Conservation (phyloP, 2,888 invertebrate genomes). For the Dasysyrphus albostriatus region DNA sequence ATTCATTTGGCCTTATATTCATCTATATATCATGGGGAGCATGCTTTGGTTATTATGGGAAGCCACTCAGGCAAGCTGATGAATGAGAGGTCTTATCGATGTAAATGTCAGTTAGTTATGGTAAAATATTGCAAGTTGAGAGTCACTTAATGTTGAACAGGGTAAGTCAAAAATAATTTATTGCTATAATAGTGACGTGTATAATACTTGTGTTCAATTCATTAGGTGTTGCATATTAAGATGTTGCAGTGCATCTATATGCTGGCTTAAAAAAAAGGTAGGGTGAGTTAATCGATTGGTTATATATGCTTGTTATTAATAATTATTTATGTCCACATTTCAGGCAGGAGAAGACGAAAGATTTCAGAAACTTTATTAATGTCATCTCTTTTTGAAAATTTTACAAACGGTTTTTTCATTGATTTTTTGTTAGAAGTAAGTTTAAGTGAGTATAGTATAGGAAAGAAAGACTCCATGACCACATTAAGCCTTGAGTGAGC, state of each 20-base stretch:
- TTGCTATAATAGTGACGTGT: constrained; percentile 28
- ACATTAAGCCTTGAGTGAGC: too few relatives aligned
- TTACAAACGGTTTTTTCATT: too few relatives aligned
- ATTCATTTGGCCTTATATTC: constrained; percentile 1
- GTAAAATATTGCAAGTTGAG: constrained; percentile 64
- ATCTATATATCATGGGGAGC: neutral
- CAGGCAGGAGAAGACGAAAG: too few relatives aligned
- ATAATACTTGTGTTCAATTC: constrained; percentile 57
- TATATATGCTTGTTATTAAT: too few relatives aligned
- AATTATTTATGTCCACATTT: too few relatives aligned
- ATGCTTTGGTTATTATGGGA: neutral
- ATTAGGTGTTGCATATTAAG: constrained; percentile 38
- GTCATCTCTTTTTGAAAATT: too few relatives aligned
- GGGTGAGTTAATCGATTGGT: neutral
- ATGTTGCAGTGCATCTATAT: constrained; percentile 6
- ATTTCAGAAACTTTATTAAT: too few relatives aligned
- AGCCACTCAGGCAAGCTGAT: constrained; percentile 41
- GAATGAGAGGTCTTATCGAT: constrained; percentile 65
- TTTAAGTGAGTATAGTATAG: too few relatives aligned
- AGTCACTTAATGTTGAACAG: constrained; percentile 46
- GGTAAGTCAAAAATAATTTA: constrained; percentile 44
- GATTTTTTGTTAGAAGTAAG: too few relatives aligned
- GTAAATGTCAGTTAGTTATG: constrained; percentile 54
- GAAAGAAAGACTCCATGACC: too few relatives aligned
- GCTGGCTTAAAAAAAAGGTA: neutral